Evolutionary conservation across 2,888 invertebrate genomes (phyloP).

Genomic region (Euzophera pinguis): DNA sequence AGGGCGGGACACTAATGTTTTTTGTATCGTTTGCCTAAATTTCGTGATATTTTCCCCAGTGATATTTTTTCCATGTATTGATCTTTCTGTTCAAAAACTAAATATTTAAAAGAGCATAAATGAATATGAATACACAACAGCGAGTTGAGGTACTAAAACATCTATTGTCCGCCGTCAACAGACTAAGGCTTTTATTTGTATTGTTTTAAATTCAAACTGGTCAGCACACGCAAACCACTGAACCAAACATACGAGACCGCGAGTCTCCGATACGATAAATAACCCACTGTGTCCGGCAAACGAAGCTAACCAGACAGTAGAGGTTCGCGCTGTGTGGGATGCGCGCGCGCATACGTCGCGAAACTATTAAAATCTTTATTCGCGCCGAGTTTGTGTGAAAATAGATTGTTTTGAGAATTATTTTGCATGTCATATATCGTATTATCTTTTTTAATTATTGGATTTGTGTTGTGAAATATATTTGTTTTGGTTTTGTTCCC

Average conservation of each 20-base stretch:
- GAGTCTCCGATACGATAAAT: constrained; percentile 27
- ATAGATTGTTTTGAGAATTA: constrained; percentile 20
- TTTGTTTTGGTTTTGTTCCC: no score
- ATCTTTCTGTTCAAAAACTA: no score
- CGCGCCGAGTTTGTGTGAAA: constrained; percentile 10
- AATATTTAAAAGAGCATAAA: no score
- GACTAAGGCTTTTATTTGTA: neutral
- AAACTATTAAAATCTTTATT: constrained; percentile 17
- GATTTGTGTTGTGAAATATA: neutral
- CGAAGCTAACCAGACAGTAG: constrained; percentile 48
- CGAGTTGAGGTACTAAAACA: no score
- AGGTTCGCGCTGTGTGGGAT: constrained; percentile 52
- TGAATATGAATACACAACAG: no score
- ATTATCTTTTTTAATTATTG: neutral
- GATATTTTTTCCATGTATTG: no score
- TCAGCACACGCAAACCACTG: constrained; percentile 30
- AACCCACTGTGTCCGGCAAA: constrained; percentile 21
- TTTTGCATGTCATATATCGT: constrained; percentile 12
- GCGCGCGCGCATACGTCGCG: constrained; percentile 50
- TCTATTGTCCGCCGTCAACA: neutral
- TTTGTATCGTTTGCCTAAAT: no score
- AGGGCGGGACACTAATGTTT: no score
- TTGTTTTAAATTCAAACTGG: constrained; percentile 5
- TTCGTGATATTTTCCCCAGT: no score
- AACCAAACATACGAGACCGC: constrained; percentile 59